Conservation (phyloP, 2,113 vertebrate species). For the Riparia riparia region DNA sequence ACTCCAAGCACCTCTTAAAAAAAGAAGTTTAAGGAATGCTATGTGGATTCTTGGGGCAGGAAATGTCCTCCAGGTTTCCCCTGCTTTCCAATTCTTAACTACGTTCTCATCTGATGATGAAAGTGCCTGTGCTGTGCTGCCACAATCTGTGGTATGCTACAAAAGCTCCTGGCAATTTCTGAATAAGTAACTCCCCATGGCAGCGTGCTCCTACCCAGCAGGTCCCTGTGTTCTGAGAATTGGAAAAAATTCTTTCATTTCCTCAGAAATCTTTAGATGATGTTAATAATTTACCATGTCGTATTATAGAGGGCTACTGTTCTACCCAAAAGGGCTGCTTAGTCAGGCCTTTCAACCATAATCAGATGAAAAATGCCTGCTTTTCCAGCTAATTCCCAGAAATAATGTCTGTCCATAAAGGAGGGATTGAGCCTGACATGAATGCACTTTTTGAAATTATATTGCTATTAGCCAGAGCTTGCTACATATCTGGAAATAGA, state of each 20-base stretch:
- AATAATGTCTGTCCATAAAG: background rate
- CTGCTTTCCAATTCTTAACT: background rate
- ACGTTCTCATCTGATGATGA: background rate
- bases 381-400: conserved; percentile 13
- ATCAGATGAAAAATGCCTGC: background rate
- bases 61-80: background rate
- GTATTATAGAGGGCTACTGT: background rate
- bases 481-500: background rate
- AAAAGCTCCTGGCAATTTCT: background rate
- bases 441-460: background rate
- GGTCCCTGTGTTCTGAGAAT: background rate
- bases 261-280: background rate
- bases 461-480: background rate
- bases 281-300: background rate
- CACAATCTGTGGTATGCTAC: background rate
- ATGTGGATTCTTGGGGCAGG: background rate
- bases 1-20: background rate
- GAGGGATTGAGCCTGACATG: background rate
- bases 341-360: background rate
- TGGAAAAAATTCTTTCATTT: background rate
- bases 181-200: background rate
- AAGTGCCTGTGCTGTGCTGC: background rate
- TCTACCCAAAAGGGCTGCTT: background rate
- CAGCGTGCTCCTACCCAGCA: background rate
- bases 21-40: background rate